These are phyloP conservation scores for Halichoerus grypus DNA, from an alignment of 2,113 vertebrate species.

Conservation along the genomic window DNA sequence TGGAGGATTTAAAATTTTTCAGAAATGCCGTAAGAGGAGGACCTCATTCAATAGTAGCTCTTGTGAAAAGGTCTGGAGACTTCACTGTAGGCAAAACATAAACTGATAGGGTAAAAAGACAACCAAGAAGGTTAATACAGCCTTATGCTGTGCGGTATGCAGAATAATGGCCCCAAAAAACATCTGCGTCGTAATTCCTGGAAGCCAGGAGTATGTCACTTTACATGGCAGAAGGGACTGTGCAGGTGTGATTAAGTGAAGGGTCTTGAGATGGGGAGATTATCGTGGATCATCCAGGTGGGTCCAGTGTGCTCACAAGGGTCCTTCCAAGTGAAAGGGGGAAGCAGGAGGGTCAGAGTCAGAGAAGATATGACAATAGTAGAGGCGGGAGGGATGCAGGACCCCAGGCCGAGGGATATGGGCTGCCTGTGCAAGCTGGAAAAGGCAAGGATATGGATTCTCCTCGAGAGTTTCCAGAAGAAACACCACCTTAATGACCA, in stretches of 20 bases:
- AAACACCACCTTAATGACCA: not conserved
- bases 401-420: not conserved
- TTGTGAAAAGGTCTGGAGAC: not conserved
- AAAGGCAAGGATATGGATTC: not conserved
- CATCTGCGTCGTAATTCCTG: not conserved
- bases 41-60: not conserved
- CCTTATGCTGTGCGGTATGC: accelerated
- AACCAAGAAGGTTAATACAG: not conserved
- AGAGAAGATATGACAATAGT: not conserved
- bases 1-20: not conserved
- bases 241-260: not conserved
- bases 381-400: not conserved
- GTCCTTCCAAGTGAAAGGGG: not conserved
- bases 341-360: not conserved
- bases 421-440: not conserved
- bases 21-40: not conserved
- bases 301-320: accelerated
- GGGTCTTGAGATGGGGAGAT: not conserved
- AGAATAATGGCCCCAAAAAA: not conserved
- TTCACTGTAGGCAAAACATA: not conserved
- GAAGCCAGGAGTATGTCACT: not conserved
- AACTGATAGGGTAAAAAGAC: not conserved
- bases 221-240: not conserved
- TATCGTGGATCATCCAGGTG: not conserved
- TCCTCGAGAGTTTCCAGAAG: not conserved